These are phyloP conservation scores for Psilopogon haemacephalus DNA, from an alignment of 2,113 vertebrate genomes.

Conservation along the genomic window DNA sequence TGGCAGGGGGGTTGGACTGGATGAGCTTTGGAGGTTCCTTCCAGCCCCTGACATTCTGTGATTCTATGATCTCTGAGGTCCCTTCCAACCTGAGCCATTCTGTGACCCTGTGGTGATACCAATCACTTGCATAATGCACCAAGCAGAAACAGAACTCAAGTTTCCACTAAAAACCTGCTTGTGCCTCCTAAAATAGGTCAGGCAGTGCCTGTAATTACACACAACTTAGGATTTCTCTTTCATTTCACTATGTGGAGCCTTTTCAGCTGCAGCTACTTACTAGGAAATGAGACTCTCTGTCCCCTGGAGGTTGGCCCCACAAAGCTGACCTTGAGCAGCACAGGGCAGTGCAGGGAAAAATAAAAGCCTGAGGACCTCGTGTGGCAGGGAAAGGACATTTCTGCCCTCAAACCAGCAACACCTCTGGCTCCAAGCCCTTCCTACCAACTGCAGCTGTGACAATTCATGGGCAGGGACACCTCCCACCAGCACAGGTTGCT, in stretches of 20 bases:
- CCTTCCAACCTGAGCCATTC: no score
- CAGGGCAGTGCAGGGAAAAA: neutral
- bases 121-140: neutral
- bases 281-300: neutral
- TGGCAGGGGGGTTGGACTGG: no score
- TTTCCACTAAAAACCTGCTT: neutral
- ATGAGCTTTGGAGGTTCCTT: no score
- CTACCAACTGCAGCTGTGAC: neutral
- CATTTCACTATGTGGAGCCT: neutral
- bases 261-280: neutral
- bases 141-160: neutral
- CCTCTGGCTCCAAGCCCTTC: neutral
- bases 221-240: neutral
- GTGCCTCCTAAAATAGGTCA: neutral
- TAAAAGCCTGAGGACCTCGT: constrained; percentile 55
- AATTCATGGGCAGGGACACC: no score
- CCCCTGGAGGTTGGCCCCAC: neutral
- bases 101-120: neutral
- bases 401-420: neutral
- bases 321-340: neutral
- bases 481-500: no score
- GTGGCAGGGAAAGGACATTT: constrained; percentile 31
- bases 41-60: no score
- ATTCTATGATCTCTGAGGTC: no score
- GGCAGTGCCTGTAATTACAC: neutral